Base-by-base conservation (phyloP, 2,797 vertebrate species). In the Xenopus petersii region DNA sequence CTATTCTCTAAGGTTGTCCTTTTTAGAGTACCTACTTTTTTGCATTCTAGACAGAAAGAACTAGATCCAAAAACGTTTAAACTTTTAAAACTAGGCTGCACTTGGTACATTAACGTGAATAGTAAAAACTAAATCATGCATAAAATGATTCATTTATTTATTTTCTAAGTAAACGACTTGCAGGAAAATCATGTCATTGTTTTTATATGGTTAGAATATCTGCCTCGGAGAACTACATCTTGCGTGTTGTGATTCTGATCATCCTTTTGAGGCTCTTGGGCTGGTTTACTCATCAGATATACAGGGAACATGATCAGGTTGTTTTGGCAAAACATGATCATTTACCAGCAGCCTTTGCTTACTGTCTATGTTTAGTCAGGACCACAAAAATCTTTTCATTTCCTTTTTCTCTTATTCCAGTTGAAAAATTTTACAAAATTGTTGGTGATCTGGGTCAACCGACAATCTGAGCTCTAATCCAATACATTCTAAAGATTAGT, bases 381-480 rank as follows among this genome's bases (percentile, higher is more conserved):
- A 63, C 75, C 75, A 77, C 75, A 77, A 77, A 72, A 62, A 77
- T 77, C 64, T 58, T 11, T 64, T 77, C 70, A 67, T 68, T 77
- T 77, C 70, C 70, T 72, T 72, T 67, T 72, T 77, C 47, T 77
- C 70, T 77, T 77, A 63, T 48, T 77, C 58, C 49, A 56, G 64
- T 77, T 72, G 46, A 47, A 68, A 55, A 13, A 36, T 68, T 33
- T 46, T 30, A 67, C 33, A 59, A 46, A 61, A 17, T 67, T 71
- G 48, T 21, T 55, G 64, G 30, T 59, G 42, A 7, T 30, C 65
- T 67, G 60, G 55, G 17, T 55, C 30, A 61, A 67, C 54, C 54
- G 21, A 15, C 10, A 71, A 59, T 46, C 13, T 24, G 55, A 11
- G 26, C 66, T 76, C 60, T 66, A n/a, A 62, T 17, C 24, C 10